phyloP scores from a whole-genome alignment of 1,140 invertebrate species.

The Eupristina koningsbergeri region DNA sequence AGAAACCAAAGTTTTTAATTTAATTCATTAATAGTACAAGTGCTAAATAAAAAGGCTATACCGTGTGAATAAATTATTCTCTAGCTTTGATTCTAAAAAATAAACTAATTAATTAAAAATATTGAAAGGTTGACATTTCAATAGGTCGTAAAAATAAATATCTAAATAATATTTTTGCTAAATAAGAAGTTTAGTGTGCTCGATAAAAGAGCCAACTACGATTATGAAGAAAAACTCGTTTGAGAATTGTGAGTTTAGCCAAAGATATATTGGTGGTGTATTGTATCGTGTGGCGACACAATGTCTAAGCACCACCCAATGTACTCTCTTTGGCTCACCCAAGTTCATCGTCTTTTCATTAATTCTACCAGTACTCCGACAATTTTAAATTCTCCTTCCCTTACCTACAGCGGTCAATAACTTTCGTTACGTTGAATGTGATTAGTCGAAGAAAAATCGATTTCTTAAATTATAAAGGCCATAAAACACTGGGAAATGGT shows the following conservation, averaged over 20 bases:
- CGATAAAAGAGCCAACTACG: too few relatives aligned
- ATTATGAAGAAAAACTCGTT: too few relatives aligned
- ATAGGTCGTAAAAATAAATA: too few relatives aligned
- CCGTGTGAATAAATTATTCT: too few relatives aligned
- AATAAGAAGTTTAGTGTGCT: not conserved
- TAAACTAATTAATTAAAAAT: too few relatives aligned
- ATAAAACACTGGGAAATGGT: not conserved
- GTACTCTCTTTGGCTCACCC: not conserved
- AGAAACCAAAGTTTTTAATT: too few relatives aligned
- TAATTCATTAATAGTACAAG: too few relatives aligned
- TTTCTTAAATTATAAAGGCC: not conserved
- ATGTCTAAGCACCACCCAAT: conserved; percentile 58
- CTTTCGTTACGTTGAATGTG: not conserved
- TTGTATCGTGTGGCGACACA: conserved; percentile 64
- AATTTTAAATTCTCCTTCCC: not conserved
- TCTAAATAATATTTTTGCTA: too few relatives aligned
- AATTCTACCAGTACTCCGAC: not conserved
- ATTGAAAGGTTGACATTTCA: too few relatives aligned
- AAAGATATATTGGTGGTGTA: conserved; percentile 51
- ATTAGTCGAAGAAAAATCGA: conserved; percentile 30
- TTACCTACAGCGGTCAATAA: not conserved
- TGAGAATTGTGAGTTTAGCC: too few relatives aligned
- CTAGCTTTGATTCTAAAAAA: too few relatives aligned
- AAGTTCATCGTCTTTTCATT: conserved; percentile 44
- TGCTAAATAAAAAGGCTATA: too few relatives aligned